Base-by-base conservation (phyloP, 1,140 invertebrate species). In the Stegodyphus mimosarum region DNA sequence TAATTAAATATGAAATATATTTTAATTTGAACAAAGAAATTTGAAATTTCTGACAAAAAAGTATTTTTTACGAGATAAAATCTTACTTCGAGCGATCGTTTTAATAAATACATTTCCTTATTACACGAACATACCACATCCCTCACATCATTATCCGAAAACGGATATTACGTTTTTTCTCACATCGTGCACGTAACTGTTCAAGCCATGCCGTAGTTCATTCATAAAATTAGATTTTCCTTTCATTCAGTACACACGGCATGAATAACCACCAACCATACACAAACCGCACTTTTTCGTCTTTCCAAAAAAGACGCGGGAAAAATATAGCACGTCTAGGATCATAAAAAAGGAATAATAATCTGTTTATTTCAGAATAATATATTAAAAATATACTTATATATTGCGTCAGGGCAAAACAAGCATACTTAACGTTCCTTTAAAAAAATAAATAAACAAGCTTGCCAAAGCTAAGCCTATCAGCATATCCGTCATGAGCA, bases 391-490 rank as follows among this genome's bases (percentile, higher is more conserved):
- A 9, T 15, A 60, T 2, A 2, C 15, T 60, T 9, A 60, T 60
- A 60, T 60, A 60, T 60, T 60, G 9, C 3, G 1, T 33, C 33
- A 33, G 33, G 33, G 3, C 3, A 33, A 33, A 1, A 33, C 3
- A 33, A 33, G 33, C 33, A 33, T 33, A 33, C 33, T 33, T 33
- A 33, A 33, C 33, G 33, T 33, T 33, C 33, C 33, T 33, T 33
- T 33, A 33, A 33, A 33, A 33, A 33, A 33, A 33, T 33, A 33
- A 33, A 33, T 33, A 33, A 33, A 33, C 33, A 33, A 33, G 33
- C 33, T 33, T 33, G 33, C 33, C n/a, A 79, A 81, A 11, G 71
- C 71, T 74, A 83, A 66, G 70, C 80, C 80, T 74, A 74, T n/a
- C 13, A 74, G 55, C 9, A 60, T 11, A 15, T 15, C 33, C 33